Conservation (phyloP, 2,888 invertebrate genomes). For the Lamproptera curius region DNA sequence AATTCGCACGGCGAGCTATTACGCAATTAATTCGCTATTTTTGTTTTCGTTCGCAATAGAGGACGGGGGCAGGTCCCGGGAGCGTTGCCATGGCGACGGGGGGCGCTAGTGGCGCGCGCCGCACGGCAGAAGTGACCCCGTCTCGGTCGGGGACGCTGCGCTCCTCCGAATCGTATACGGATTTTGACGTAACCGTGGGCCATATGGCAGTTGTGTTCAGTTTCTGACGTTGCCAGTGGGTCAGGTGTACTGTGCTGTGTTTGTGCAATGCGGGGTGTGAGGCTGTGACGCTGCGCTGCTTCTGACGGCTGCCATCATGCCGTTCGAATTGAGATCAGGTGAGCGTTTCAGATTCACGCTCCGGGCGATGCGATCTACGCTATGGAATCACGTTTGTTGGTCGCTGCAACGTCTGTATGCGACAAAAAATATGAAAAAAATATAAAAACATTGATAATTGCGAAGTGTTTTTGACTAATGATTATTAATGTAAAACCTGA, state of each 20-base stretch:
- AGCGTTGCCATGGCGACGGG: conserved; percentile 63
- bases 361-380: conserved; percentile 14
- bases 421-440: too few species aligned
- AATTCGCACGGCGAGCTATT: conserved; percentile 59
- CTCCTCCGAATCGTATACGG: conserved; percentile 40
- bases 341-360: conserved; percentile 41
- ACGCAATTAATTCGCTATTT: conserved; percentile 75
- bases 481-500: too few species aligned
- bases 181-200: conserved; percentile 50
- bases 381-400: too few species aligned
- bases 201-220: conserved; percentile 40
- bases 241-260: conserved; percentile 43
- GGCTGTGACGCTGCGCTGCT: conserved; percentile 52
- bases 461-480: too few species aligned
- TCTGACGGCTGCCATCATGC: conserved; percentile 66
- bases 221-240: conserved; percentile 41
- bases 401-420: too few species aligned
- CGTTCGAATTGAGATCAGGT: conserved; percentile 73
- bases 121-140: conserved; percentile 68
- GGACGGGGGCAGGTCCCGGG: conserved; percentile 64
- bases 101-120: conserved; percentile 73
- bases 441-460: too few species aligned
- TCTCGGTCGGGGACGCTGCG: conserved; percentile 57
- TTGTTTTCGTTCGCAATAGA: conserved; percentile 65
- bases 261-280: conserved; percentile 55